Evolutionary conservation across 2,797 vertebrate species (phyloP), one percentile per base, ranked within the genome.

Genomic region (Hoplostethus atlanticus): DNA sequence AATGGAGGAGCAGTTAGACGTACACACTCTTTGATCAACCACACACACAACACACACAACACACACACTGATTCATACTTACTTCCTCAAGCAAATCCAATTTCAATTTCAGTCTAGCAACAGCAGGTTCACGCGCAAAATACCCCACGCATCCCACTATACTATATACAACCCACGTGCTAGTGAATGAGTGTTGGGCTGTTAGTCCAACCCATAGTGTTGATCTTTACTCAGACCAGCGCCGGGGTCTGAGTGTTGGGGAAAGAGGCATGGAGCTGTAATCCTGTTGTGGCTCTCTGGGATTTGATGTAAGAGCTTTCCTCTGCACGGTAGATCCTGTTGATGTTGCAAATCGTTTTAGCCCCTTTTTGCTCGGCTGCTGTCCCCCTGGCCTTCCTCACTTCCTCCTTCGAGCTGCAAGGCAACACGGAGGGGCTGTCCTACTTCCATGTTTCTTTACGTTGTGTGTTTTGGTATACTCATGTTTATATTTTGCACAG

Each of bases 281-380:
- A 89, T 92, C 80, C 84, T 84, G 70, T 79, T 84, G 80, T 61
- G 68, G 68, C 78, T 81, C 67, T 64, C 62, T 62, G 73, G 80
- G 87, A 86, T 88, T 89, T 83, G 64, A 80, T 89, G 71, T 78
- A 73, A 87, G 80, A 80, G 84, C 73, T 86, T 80, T 80, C 64
- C 60, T 73, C 73, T 61, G 55, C 54, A 38, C 84, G 62, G 55
- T 74, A 78, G 83, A 89, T 89, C 76, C 65, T 70, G 85, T 87
- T 79, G 77, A 81, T 82, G 83, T 77, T 82, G 68, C 84, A 83
- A 84, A 87, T 87, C 77, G 73, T 91, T 90, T 83, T 73, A 76
- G 75, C 77, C 78, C 71, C 71, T 72, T 67, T 79, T 67, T 79
- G 62, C 78, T 84, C 31, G 82, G 71, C 64, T 42, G 1, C 5